Conservation (phyloP, 2,797 vertebrate genomes). For the Zenarchopterus dispar region DNA sequence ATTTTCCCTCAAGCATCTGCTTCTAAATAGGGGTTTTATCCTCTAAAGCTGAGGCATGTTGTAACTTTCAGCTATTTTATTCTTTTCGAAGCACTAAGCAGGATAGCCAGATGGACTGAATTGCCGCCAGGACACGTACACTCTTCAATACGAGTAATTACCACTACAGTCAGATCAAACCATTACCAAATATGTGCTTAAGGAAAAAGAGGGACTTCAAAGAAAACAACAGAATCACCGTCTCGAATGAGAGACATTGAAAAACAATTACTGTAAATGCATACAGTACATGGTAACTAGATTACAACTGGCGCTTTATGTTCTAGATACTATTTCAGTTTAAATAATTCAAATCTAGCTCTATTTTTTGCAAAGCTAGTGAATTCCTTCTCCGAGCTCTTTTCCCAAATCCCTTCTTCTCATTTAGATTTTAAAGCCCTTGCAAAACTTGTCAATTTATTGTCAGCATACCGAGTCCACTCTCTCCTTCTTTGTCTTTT, state of each 20-base stretch:
- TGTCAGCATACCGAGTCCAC: conserved; percentile 32
- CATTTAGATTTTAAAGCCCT: conserved; percentile 57
- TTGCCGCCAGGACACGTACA: conserved; percentile 60
- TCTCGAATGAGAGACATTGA: conserved; percentile 33
- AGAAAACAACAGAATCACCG: conserved; percentile 35
- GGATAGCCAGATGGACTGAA: conserved; percentile 59
- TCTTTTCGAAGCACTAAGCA: conserved; percentile 60
- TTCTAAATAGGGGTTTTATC: conserved; percentile 73
- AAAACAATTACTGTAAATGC: conserved; percentile 18
- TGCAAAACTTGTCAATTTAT: conserved; percentile 53
- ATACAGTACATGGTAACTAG: conserved; percentile 27
- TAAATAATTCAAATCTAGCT: conserved; percentile 58
- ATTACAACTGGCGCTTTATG: conserved; percentile 40
- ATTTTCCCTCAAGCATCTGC: conserved; percentile 70
- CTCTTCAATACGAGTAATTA: conserved; percentile 63
- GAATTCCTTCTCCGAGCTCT: conserved; percentile 45
- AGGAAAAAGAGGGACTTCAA: conserved; percentile 18
- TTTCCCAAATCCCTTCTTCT: conserved; percentile 31
- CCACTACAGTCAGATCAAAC: conserved; percentile 44
- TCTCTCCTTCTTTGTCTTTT: conserved; percentile 13
- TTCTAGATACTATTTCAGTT: conserved; percentile 39
- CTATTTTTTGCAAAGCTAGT: conserved; percentile 16
- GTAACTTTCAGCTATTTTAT: conserved; percentile 75
- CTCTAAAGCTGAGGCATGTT: conserved; percentile 64
- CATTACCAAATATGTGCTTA: conserved; percentile 47